Percentiles rank a stretch among this genome's conserved stretches.
These are phyloP conservation scores for Leptodirus hochenwartii DNA, from an alignment of 2,888 invertebrate genomes.

Conservation along the genomic window DNA sequence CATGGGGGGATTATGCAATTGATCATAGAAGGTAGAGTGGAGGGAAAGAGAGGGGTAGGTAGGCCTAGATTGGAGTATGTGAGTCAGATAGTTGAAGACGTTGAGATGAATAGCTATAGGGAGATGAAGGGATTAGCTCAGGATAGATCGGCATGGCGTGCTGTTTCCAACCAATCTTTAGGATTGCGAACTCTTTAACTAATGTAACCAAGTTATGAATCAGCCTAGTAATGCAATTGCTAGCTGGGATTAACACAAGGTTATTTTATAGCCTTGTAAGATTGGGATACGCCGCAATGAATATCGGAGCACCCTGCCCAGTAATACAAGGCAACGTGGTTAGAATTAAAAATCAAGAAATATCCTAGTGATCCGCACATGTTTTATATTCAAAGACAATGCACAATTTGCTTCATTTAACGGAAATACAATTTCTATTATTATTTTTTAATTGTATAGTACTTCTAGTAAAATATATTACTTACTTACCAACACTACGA, in stretches of 20 bases:
- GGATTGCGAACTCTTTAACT: too few relatives aligned
- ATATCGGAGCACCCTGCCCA: conserved; percentile 8
- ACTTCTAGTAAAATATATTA: conserved; percentile 1
- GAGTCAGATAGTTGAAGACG: too few relatives aligned
- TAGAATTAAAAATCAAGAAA: too few relatives aligned
- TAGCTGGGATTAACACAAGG: conserved; percentile 20
- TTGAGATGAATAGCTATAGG: too few relatives aligned
- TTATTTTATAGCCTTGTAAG: conserved; percentile 18
- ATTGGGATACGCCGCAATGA: conserved; percentile 13
- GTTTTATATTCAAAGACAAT: not conserved
- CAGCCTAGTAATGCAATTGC: conserved; percentile 16
- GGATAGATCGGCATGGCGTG: too few relatives aligned
- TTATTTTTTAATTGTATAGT: not conserved
- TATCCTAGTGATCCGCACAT: conserved; percentile 3
- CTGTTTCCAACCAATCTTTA: too few relatives aligned
- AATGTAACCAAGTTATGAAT: conserved; percentile 21
- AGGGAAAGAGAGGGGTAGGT: too few relatives aligned
- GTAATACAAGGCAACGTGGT: conserved; percentile 2
- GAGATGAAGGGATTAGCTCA: too few relatives aligned
- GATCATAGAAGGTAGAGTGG: too few relatives aligned
- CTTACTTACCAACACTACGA: too few relatives aligned
- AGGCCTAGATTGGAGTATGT: too few relatives aligned
- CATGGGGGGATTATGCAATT: too few relatives aligned
- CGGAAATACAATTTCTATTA: not conserved
- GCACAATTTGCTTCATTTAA: not conserved